Base-by-base conservation (phyloP, 2,797 vertebrate species). In the Kryptolebias ocellatus region DNA sequence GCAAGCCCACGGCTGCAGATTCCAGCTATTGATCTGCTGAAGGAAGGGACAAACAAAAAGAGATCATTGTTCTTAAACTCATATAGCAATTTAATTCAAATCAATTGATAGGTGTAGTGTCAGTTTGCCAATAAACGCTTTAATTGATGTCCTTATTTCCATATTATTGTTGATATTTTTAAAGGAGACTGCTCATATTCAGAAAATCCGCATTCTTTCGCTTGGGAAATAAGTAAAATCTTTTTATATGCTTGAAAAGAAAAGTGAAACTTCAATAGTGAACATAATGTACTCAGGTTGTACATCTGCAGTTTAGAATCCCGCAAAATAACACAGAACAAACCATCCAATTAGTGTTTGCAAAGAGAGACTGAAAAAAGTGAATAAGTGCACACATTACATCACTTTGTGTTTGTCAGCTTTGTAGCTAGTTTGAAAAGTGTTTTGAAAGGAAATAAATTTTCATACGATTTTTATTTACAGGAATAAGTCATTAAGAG, bases 381-480 rank as follows among this genome's bases (percentile, higher is more conserved):
- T 42, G 76, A 78, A 72, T 70, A 50, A 53, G 45, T 42, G 31
- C 24, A 70, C 61, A 20, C 6, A 50, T 54, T 60, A 53, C 49
- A 59, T 81, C 61, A 73, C 54, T 74, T 45, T 71, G 61, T 72
- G 58, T 51, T 74, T 60, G 55, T 71, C 69, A 77, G 58, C 66
- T 75, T 66, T 83, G 53, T 64, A 52, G 28, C 72, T 72, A 60
- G 73, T 79, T 78, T 64, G 27, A 82, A 73, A 80, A 54, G 42
- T 53, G 61, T 74, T 87, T 83, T 84, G 55, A 76, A 78, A 68
- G 54, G 42, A 55, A 74, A 64, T 10, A 12, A 53, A 69, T 87
- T 86, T 81, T 61, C 60, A 84, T 73, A 63, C 59, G 53, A 78
- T 82, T 78, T 87, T 78, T 85, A 80, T 86, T 87, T 86, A 83